Percentiles rank a stretch among this genome's conserved stretches.
These are phyloP conservation scores for Diplazon laetatorius DNA, from an alignment of 2,888 invertebrate species.

Conservation along the genomic window DNA sequence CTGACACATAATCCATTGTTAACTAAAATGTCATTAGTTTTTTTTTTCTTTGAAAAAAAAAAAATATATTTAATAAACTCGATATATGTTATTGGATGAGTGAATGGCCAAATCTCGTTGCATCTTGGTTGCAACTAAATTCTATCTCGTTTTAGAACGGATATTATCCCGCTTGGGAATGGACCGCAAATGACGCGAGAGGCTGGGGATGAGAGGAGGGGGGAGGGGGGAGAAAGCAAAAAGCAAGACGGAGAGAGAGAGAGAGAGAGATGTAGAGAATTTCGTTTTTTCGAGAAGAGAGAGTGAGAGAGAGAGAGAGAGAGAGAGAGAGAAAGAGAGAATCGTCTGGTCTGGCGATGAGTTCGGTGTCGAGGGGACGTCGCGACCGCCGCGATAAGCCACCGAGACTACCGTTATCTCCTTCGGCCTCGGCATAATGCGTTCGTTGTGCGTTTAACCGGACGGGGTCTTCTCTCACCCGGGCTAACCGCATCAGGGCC, in stretches of 20 bases:
- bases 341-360: constrained; percentile 43
- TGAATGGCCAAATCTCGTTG: background rate
- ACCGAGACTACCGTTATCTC: constrained; percentile 64
- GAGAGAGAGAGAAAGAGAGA: constrained; percentile 55
- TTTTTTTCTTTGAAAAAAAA: no score
- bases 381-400: constrained; percentile 70
- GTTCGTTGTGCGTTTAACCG: constrained; percentile 68
- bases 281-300: no score
- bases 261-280: constrained; percentile 46
- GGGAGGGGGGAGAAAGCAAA: constrained; percentile 10
- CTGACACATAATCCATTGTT: no score
- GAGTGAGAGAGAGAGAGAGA: constrained; percentile 62
- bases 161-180: constrained; percentile 24
- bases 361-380: constrained; percentile 44
- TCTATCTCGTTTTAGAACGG: constrained; percentile 48
- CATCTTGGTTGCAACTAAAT: constrained; percentile 21
- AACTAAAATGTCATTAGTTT: no score
- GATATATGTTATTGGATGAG: background rate
- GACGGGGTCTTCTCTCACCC: no score
- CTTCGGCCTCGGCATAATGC: constrained; percentile 67
- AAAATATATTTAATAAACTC: background rate
- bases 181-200: background rate
- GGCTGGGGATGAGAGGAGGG: no score
- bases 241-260: constrained; percentile 39
- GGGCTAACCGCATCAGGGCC: constrained; percentile 59